phyloP scores from a whole-genome alignment of 1,140 invertebrate genomes.

The Chionoecetes opilio region DNA sequence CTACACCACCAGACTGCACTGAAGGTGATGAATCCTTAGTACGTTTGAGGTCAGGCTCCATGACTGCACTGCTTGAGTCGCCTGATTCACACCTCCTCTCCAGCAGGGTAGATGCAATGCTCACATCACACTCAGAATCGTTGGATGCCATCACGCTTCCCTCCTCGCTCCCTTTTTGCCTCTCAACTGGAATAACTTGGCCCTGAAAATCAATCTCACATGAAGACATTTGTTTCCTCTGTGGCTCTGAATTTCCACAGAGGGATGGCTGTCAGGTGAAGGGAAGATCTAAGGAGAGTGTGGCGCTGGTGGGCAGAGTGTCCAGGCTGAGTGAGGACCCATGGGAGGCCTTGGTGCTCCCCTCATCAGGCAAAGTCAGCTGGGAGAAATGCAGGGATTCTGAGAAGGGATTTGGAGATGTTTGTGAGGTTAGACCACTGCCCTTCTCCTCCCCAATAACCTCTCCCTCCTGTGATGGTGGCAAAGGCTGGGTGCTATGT shows the following conservation, averaged over 20 bases:
- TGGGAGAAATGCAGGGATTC: conserved; percentile 61
- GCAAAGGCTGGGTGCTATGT: neutral
- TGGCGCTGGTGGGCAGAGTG: neutral
- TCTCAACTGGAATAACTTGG: conserved; percentile 51
- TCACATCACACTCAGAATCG: neutral
- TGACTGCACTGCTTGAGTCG: neutral
- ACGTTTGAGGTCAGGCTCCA: neutral
- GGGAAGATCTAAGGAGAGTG: neutral
- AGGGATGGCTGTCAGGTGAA: neutral
- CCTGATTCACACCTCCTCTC: neutral
- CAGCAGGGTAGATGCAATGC: neutral
- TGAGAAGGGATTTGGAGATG: conserved; percentile 43
- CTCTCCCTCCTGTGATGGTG: neutral
- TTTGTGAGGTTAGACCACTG: neutral
- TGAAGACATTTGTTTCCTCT: conserved; percentile 35
- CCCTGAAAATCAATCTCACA: conserved; percentile 60
- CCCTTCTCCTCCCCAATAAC: neutral
- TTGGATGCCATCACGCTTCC: neutral
- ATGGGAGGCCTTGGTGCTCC: neutral
- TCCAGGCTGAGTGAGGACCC: neutral
- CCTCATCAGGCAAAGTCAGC: conserved; percentile 30
- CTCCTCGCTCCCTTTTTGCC: neutral
- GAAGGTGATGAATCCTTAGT: neutral
- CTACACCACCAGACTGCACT: neutral
- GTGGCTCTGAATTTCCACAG: neutral